phyloP scores from a whole-genome alignment of 2,797 vertebrate species.

The Tadarida brasiliensis region DNA sequence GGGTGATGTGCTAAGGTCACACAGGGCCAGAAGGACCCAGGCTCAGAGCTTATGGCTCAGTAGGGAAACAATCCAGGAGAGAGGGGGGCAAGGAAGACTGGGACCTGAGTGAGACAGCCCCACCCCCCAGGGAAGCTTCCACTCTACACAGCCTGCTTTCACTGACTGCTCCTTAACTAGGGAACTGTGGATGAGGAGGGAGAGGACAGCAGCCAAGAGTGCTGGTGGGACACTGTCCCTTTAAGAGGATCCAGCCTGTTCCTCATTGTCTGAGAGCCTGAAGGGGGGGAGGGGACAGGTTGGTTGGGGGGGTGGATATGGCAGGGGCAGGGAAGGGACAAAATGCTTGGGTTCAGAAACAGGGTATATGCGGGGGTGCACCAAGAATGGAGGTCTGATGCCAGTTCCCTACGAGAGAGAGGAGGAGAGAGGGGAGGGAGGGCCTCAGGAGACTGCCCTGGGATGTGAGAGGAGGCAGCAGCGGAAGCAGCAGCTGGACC shows the following conservation, averaged over 20 bases:
- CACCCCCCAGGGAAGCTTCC: not conserved
- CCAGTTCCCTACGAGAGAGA: not conserved
- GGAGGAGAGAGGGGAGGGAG: not conserved
- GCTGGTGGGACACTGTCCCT: constrained; percentile 63
- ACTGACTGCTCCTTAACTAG: not conserved
- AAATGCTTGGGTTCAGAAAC: not conserved
- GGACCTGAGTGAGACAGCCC: not conserved
- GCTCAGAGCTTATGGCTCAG: not conserved
- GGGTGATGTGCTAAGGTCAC: not conserved
- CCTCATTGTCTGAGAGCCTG: constrained; percentile 76
- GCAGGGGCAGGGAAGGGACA: not conserved
- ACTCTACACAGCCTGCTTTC: not conserved
- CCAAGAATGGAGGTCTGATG: not conserved
- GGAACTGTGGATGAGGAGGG: not conserved
- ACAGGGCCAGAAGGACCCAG: not conserved
- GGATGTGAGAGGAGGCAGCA: not conserved
- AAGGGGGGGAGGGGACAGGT: not conserved
- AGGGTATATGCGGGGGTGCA: not conserved
- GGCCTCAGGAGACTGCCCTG: not conserved
- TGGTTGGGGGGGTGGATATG: not conserved
- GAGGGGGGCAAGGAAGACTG: no score
- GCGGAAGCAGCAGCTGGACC: not conserved
- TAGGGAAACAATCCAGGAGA: not conserved
- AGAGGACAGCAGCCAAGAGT: not conserved
- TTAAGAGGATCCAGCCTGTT: constrained; percentile 78